Base-by-base conservation (phyloP, 23 tunicate genomes). In the Styela clava region DNA sequence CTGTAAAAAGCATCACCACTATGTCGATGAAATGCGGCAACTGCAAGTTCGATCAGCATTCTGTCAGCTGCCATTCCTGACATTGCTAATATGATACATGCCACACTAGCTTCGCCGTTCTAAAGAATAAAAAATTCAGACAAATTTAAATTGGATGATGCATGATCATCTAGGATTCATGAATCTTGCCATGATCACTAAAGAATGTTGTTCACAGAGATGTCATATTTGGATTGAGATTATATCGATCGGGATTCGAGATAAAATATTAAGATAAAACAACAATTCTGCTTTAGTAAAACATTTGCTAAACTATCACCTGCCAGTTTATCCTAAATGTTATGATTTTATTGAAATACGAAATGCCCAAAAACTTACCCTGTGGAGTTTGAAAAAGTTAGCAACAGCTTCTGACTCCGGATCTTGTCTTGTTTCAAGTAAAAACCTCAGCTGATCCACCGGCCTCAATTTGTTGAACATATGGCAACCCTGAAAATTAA, bases 81-180 rank as follows among this genome's bases (percentile, higher is more conserved):
- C 78, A 80, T 87, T 27, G 97, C 94, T 16, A 96, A 84, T 2
- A 91, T 93, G 72, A 96, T 96, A 79, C 97, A 91, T 33, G 95
- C 88, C 35, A 88, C 76, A 1, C 83, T 84, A 16, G 95, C 99
- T 74, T 96, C 99, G 1, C 97, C 99, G 65, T 88, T 83, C 97
- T 92, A 69, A 65, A 34, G 22, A 44, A 83, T 37, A 32, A 28
- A 62, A 27, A 9, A 78, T 30, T 68, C 3, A 3, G 36, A 21
- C 24, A 78, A 16, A 24, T n/a, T n/a, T n/a, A n/a, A n/a, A n/a
- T n/a, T n/a, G n/a, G n/a, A n/a, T n/a, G n/a, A 18, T 29, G 21
- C 21, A 31, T 29, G 68, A 19, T 20, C 24, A 23, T 16, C 18
- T 16, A 24, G 25, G 74, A 69, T 69, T 20, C 23, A 20, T 19